phyloP scores from a whole-genome alignment of 2,888 invertebrate species.

The Gastrophysa polygoni region DNA sequence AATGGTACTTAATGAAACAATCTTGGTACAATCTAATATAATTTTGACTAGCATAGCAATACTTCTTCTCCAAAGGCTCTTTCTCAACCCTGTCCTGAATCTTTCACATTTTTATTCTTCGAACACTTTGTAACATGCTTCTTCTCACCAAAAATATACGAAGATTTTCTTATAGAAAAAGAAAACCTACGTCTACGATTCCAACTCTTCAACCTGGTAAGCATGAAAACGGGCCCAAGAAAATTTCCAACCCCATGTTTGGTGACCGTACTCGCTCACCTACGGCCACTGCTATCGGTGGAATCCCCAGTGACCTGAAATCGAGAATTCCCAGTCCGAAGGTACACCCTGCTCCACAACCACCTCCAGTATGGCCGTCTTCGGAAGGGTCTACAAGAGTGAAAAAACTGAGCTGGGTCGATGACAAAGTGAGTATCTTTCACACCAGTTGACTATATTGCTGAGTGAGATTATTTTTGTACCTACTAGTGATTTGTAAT shows the following conservation, averaged over 20 bases:
- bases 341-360: slow-evolving; percentile 58
- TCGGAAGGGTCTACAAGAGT: slow-evolving; percentile 73
- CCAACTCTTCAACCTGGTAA: slow-evolving; percentile 47
- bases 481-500: no score
- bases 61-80: no score
- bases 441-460: no score
- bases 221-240: slow-evolving; percentile 38
- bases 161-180: slow-evolving; percentile 33
- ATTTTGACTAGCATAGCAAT: no score
- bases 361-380: slow-evolving; percentile 67
- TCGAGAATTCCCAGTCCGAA: slow-evolving; percentile 57
- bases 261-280: slow-evolving; percentile 54
- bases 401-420: slow-evolving; percentile 82
- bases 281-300: slow-evolving; percentile 54
- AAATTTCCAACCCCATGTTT: slow-evolving; percentile 54
- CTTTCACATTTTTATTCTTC: no score
- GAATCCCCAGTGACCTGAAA: slow-evolving; percentile 56
- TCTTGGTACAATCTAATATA: no score
- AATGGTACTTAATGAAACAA: no score
- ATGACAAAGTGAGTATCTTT: slow-evolving; percentile 57
- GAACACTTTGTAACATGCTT: no score
- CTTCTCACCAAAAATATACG: no score
- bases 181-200: slow-evolving; percentile 49
- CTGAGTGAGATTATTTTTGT: no score
- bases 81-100: no score